Base-by-base conservation (phyloP, 2,888 invertebrate species). In the Hedychridium roseum region DNA sequence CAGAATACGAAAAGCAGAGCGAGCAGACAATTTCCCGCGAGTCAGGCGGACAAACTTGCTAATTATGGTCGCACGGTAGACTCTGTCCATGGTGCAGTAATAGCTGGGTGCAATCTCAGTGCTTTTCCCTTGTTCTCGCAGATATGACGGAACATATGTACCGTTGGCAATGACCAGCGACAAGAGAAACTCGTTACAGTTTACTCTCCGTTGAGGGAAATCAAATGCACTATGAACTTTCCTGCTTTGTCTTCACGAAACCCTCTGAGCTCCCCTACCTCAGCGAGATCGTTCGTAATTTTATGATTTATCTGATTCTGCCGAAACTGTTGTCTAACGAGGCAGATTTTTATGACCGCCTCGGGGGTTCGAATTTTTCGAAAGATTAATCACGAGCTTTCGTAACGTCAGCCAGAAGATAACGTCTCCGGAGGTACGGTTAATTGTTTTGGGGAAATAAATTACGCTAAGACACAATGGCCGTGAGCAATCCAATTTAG, bases 31-130 rank as follows among this genome's bases (percentile, higher is more conserved):
- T 54, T 47, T 54, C 41, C 47, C 51, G 48, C 35, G 39, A 42
- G 49, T 16, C 57, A 50, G 52, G 46, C 47, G 43, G 57, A 64
- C 62, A 54, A 63, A 53, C 56, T 43, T 35, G 55, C 60, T 63
- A 67, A 64, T 63, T 66, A 59, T 42, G 46, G 38, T 44, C 40
- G 42, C 17, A 43, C 37, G 32, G 37, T 21, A 31, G 16, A 41
- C 41, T 20, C 35, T 39, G 21, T 45, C 43, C 43, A 40, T 34
- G 40, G 43, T 28, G 16, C 47, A 31, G n/a, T n/a, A n/a, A 36
- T 43, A 46, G 39, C 32, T 47, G 32, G 43, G 41, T 40, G 50
- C 42, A 54, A 45, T 60, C 60, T 50, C 46, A 42, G 46, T 43
- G 47, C 46, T 31, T 34, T 17, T 36, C 7, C 14, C 37, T 50